Percentiles rank a stretch among this genome's conserved stretches.
phyloP scores from a whole-genome alignment of 1,140 invertebrate species.

The Aporrectodea caliginosa region DNA sequence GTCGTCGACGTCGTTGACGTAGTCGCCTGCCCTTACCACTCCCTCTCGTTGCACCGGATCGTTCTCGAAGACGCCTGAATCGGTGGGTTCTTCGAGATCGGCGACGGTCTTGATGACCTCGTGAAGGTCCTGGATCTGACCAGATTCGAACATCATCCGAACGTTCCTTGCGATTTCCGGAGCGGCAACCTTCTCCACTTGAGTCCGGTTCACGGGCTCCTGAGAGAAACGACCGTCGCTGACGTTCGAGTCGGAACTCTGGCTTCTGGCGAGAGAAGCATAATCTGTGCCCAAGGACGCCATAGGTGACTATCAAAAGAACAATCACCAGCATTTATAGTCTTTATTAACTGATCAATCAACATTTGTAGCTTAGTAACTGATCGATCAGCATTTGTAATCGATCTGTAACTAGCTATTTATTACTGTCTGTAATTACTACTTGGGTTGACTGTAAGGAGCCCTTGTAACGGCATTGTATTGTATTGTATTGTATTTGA shows the following conservation, averaged over 20 bases:
- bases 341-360: too few species aligned
- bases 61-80: constrained; percentile 27
- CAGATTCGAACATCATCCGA: constrained; percentile 26
- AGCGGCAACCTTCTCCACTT: constrained; percentile 28
- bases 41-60: constrained; percentile 21
- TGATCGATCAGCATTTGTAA: too few species aligned
- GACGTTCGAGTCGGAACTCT: background rate
- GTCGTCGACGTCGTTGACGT: constrained; percentile 19
- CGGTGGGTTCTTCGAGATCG: constrained; percentile 8
- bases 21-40: constrained; percentile 25
- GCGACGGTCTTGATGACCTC: constrained; percentile 18
- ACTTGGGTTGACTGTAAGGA: background rate
- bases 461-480: background rate
- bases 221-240: background rate
- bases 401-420: background rate
- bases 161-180: constrained; percentile 29
- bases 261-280: background rate
- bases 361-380: too few species aligned
- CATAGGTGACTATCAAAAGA: too few species aligned
- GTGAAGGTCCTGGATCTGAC: constrained; percentile 27
- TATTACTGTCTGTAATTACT: background rate
- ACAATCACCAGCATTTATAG: too few species aligned
- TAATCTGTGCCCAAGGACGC: background rate
- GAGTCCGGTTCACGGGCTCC: constrained; percentile 19
- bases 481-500: background rate